phyloP scores from a whole-genome alignment of 2,888 invertebrate species.

The Ptilodon capucinus region DNA sequence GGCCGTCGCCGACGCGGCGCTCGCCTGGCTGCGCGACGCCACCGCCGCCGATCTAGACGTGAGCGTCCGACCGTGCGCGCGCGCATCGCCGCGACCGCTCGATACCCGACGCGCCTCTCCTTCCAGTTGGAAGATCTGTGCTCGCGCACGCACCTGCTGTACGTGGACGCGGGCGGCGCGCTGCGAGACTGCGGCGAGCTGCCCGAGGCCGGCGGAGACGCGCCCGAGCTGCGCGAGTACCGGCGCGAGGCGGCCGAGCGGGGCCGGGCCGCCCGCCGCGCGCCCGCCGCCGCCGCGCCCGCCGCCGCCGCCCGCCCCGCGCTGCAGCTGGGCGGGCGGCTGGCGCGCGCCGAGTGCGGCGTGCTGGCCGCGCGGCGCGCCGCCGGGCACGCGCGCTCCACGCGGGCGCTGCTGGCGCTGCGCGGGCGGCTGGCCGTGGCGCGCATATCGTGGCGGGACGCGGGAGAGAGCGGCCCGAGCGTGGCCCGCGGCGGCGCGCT shows the following conservation, averaged over 20 bases:
- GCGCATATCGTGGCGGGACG: constrained; percentile 89
- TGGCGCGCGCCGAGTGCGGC: constrained; percentile 21
- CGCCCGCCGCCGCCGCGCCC: constrained; percentile 78
- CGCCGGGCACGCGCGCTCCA: constrained; percentile 74
- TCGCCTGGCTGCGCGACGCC: constrained; percentile 83
- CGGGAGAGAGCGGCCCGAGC: constrained; percentile 84
- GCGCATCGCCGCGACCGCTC: neutral
- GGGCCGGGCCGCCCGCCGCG: constrained; percentile 22
- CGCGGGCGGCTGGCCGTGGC: constrained; percentile 82
- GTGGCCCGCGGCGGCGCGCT: constrained; percentile 91
- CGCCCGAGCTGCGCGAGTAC: constrained; percentile 90
- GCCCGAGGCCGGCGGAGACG: constrained; percentile 85
- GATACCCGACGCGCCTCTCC: neutral
- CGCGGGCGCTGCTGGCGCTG: constrained; percentile 68
- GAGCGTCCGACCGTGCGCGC: constrained; percentile 15
- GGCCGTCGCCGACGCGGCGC: constrained; percentile 84
- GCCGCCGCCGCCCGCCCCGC: constrained; percentile 58
- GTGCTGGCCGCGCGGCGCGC: constrained; percentile 76
- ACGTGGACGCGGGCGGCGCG: constrained; percentile 88
- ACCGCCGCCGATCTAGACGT: constrained; percentile 23
- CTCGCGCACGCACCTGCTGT: constrained; percentile 89
- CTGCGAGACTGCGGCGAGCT: constrained; percentile 91
- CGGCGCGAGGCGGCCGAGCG: constrained; percentile 77
- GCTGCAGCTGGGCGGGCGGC: constrained; percentile 30
- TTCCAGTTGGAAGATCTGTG: constrained; percentile 62